Percentiles rank a stretch among this genome's conserved stretches.
phyloP scores from a whole-genome alignment of 2,888 invertebrate species.

The Hypomecis atomaria region DNA sequence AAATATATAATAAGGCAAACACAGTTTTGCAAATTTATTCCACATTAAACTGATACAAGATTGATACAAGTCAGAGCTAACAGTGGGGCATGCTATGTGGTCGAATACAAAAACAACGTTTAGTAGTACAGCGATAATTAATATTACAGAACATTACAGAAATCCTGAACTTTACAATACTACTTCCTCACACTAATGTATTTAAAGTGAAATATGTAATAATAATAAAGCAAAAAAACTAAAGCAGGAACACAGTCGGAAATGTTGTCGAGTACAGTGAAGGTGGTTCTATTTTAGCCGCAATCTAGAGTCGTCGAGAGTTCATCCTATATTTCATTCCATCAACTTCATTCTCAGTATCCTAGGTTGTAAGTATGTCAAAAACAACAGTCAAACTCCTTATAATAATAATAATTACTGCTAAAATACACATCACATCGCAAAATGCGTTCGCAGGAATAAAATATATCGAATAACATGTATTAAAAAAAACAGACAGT shows the following conservation, averaged over 20 bases:
- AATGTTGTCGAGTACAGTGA: slow-evolving; percentile 78
- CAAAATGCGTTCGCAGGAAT: slow-evolving; percentile 92
- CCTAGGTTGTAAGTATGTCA: slow-evolving; percentile 84
- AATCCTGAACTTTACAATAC: slow-evolving; percentile 82
- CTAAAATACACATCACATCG: slow-evolving; percentile 87
- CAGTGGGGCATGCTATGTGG: slow-evolving; percentile 82
- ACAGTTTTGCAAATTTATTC: slow-evolving; percentile 85
- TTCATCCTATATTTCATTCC: slow-evolving; percentile 68
- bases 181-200: slow-evolving; percentile 83
- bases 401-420: slow-evolving; percentile 85
- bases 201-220: slow-evolving; percentile 80
- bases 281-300: slow-evolving; percentile 79
- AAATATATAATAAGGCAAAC: slow-evolving; percentile 81
- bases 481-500: slow-evolving; percentile 85
- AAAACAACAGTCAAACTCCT: slow-evolving; percentile 85
- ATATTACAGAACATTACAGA: slow-evolving; percentile 71
- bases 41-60: slow-evolving; percentile 84
- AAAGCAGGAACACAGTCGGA: slow-evolving; percentile 84
- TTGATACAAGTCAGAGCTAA: slow-evolving; percentile 83
- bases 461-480: slow-evolving; percentile 90
- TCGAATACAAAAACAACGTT: slow-evolving; percentile 80
- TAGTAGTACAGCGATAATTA: slow-evolving; percentile 74
- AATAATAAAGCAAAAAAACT: slow-evolving; percentile 83
- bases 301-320: slow-evolving; percentile 70
- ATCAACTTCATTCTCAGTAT: slow-evolving; percentile 75